Conservation (phyloP, 2,797 vertebrate species). For the Heliangelus exortis region DNA sequence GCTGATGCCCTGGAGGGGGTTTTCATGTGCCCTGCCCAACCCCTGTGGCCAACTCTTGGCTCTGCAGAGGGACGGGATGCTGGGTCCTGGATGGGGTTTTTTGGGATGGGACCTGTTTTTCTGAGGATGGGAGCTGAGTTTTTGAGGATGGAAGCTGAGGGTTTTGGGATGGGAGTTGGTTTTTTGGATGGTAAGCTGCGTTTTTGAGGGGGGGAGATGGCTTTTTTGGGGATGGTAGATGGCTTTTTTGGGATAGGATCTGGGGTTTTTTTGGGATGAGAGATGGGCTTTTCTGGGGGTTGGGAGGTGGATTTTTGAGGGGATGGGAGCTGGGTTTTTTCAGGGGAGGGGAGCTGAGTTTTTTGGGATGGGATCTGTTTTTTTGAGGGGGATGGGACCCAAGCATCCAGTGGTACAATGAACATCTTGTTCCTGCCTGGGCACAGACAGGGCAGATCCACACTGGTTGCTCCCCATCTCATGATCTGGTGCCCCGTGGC, state of each 20-base stretch:
- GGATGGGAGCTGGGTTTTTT: not conserved
- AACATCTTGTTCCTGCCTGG: not conserved
- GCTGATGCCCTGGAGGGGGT: not conserved
- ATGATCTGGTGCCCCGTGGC: accelerated
- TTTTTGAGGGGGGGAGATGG: not conserved
- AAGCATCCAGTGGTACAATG: not conserved
- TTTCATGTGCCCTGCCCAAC: not conserved
- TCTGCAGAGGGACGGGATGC: not conserved
- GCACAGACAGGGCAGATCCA: not conserved
- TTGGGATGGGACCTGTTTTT: not conserved
- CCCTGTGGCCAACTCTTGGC: not conserved
- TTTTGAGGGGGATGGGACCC: not conserved
- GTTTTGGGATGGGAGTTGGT: not conserved
- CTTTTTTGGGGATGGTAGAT: too few relatives aligned
- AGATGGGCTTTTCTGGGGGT: too few relatives aligned
- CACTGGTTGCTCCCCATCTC: not conserved
- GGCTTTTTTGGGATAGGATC: not conserved
- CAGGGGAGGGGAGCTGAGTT: not conserved
- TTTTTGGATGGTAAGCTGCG: not conserved
- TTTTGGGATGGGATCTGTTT: not conserved
- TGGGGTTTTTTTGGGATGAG: too few relatives aligned
- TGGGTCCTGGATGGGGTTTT: not conserved
- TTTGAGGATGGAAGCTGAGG: too few relatives aligned
- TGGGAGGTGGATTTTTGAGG: not conserved
- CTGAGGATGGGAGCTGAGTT: not conserved